Evolutionary conservation across 2,113 vertebrate genomes (phyloP), one percentile per base, ranked within the genome.

Genomic region (Festucalex cinctus): DNA sequence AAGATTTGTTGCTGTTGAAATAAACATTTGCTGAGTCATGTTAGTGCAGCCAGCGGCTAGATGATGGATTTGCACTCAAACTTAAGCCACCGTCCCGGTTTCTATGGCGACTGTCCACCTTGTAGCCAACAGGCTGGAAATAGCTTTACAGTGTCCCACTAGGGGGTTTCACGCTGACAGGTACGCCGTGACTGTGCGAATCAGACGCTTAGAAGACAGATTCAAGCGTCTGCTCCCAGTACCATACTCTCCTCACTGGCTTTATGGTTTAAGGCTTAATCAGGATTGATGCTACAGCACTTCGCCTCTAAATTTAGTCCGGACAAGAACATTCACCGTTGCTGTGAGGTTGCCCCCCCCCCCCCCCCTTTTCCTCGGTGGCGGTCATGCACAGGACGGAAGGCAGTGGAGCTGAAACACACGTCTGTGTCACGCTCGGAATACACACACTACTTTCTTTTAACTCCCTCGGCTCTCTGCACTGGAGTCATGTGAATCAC

Each of bases 281-380:
- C 61, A 44, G 20, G 39, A 43, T 63, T 63, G 61, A 63, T 63
- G 61, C n/a, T 28, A 26, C 1, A 10, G 61, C 39, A 63, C 22
- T 16, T 41, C n/a, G 22, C 39, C 12, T 63, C 61, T 63, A 44
- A 44, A 63, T 63, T 63, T 63, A 63, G 61, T 43, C 37, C 17
- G 26, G 26, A 26, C 14, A 32, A 32, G 6, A 63, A 63, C 41
- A 39, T 63, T 44, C 22, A 6, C 61, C 16, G 13, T 63, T 17
- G 61, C 61, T 63, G 59, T 7, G 35, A 60, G 58, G 58, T 60
- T 37, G 2, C 20, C 8, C 5, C 41, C 22, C 12, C 12, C 9
- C 12, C 3, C 19, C 13, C 17, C 12, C 39, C 26, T 5, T 28
- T 57, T 57, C 54, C 26, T 57, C 54, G 26, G 54, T 57, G 37